These are phyloP conservation scores for Pelodiscus sinensis DNA, from an alignment of 2,113 vertebrate species.

Conservation along the genomic window DNA sequence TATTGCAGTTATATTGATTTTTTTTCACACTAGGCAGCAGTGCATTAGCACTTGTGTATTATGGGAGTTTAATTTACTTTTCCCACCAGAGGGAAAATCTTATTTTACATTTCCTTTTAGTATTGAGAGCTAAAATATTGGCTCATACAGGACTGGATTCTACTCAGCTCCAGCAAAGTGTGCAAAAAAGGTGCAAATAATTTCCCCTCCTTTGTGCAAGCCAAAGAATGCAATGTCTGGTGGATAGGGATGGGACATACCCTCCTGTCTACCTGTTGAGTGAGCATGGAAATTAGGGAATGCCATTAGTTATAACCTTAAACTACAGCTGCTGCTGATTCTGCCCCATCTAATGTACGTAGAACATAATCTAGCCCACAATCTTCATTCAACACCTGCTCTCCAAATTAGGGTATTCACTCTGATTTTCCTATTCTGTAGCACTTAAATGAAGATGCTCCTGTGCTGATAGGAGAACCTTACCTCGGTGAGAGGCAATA, in stretches of 20 bases:
- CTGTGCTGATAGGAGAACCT: neutral
- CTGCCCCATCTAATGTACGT: neutral
- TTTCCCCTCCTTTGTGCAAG: neutral
- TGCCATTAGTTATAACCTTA: neutral
- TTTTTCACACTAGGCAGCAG: slow-evolving; percentile 71
- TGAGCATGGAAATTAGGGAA: neutral
- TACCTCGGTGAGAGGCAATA: neutral
- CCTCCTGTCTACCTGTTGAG: neutral
- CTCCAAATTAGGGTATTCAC: neutral
- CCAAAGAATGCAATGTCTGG: neutral
- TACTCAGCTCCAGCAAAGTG: neutral
- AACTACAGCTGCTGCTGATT: neutral
- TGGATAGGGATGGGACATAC: neutral
- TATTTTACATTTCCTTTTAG: slow-evolving; percentile 36
- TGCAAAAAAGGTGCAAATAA: neutral
- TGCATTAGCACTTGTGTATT: slow-evolving; percentile 55
- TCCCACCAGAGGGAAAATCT: neutral
- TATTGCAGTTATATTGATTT: slow-evolving; percentile 49
- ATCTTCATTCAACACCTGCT: neutral
- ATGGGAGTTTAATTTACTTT: slow-evolving; percentile 49
- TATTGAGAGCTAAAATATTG: slow-evolving; percentile 11
- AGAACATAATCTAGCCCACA: neutral
- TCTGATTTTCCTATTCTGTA: neutral
- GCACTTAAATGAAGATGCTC: neutral
- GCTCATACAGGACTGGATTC: neutral